These are phyloP conservation scores for Acropora tenuis DNA, from an alignment of 64 coral and sea anemone genomes.

Conservation along the genomic window DNA sequence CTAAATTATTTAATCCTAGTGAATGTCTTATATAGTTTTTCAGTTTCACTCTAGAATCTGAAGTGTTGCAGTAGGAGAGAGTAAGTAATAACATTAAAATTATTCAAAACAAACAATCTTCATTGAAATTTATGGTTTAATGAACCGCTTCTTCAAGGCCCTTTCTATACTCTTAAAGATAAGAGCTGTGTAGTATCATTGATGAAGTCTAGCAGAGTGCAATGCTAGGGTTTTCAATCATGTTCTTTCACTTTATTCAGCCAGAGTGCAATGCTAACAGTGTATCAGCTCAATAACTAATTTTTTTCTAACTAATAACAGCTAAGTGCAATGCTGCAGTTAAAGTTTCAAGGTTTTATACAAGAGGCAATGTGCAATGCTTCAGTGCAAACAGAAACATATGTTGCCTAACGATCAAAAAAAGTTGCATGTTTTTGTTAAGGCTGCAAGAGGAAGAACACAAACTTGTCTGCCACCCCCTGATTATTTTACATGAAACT, in stretches of 20 bases:
- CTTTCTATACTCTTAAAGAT: background rate
- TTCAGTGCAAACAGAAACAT: background rate
- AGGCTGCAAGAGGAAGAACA: background rate
- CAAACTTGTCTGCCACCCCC: background rate
- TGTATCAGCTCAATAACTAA: conserved; percentile 73
- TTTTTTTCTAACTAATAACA: background rate
- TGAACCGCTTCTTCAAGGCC: conserved; percentile 24
- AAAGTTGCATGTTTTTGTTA: background rate
- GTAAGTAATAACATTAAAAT: too few species aligned
- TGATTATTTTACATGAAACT: background rate
- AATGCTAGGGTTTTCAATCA: conserved; percentile 6
- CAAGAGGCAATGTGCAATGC: background rate
- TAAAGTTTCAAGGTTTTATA: background rate
- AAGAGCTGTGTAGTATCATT: conserved; percentile 22
- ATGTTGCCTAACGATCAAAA: background rate
- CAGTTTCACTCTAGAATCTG: too few species aligned
- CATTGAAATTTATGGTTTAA: too few species aligned
- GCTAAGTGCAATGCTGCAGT: background rate
- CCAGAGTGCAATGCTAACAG: conserved; percentile 64
- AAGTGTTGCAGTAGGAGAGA: too few species aligned
- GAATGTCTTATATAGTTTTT: too few species aligned
- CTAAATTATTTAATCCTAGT: too few species aligned
- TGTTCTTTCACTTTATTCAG: conserved; percentile 56
- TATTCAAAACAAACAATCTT: too few species aligned
- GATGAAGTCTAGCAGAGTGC: conserved; percentile 10